Evolutionary conservation across 2,113 vertebrate genomes (phyloP).

Genomic region (Aplodontia rufa): DNA sequence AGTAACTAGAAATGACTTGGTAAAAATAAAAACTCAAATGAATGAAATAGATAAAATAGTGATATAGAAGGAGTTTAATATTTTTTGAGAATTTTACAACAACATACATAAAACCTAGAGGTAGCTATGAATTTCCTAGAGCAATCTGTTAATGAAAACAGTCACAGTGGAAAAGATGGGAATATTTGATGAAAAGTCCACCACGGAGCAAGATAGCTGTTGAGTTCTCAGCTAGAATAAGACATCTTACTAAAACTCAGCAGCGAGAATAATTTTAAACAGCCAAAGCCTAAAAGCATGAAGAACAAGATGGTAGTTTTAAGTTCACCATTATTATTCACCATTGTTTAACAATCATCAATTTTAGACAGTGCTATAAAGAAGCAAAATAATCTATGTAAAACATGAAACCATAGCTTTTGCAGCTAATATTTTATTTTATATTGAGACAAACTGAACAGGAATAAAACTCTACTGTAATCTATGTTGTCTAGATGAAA

Average conservation of each 20-base stretch:
- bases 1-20: background rate
- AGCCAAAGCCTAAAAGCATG: background rate
- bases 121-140: background rate
- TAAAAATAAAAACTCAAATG: background rate
- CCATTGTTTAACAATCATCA: background rate
- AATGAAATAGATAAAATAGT: background rate
- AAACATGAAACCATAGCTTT: background rate
- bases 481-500: background rate
- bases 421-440: background rate
- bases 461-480: background rate
- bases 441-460: background rate
- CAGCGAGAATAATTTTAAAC: background rate
- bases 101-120: background rate
- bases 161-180: background rate
- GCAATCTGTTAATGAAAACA: background rate
- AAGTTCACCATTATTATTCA: background rate
- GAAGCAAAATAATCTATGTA: background rate
- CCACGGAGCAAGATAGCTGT: background rate
- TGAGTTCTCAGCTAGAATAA: background rate
- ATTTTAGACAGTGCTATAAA: background rate
- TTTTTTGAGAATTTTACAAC: background rate
- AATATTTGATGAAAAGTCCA: background rate
- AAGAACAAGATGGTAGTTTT: background rate
- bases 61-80: background rate
- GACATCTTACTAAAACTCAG: background rate